These are phyloP conservation scores for Melipona beecheii DNA, from an alignment of 2,888 invertebrate genomes.

Conservation along the genomic window DNA sequence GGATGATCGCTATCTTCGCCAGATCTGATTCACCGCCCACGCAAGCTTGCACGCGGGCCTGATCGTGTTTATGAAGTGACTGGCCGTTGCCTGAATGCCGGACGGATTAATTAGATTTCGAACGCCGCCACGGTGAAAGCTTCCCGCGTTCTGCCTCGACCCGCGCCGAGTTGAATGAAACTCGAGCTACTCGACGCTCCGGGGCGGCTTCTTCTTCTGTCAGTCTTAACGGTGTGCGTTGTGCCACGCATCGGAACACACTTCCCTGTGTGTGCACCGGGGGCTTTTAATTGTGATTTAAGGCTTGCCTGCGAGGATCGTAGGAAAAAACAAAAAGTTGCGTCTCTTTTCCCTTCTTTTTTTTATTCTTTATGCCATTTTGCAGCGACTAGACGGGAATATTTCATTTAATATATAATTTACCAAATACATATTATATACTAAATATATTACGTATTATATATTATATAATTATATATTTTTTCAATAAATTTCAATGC, in stretches of 20 bases:
- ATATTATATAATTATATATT: no score
- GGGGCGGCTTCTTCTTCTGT: not conserved
- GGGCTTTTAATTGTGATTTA: not conserved
- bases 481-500: no score
- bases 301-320: not conserved
- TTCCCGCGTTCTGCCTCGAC: constrained; percentile 29
- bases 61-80: constrained; percentile 51
- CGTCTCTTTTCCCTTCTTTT: no score
- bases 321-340: no score
- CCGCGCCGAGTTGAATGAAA: constrained; percentile 46
- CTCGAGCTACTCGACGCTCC: not conserved
- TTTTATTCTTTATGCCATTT: no score
- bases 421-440: no score
- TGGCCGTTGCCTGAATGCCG: constrained; percentile 30
- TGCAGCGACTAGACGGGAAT: no score
- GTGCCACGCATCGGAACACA: constrained; percentile 17
- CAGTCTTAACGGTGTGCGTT: constrained; percentile 17
- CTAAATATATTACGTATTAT: no score
- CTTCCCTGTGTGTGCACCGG: not conserved
- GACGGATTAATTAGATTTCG: constrained; percentile 55
- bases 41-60: constrained; percentile 23
- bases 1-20: constrained; percentile 41
- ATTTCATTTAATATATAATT: no score
- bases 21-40: constrained; percentile 45
- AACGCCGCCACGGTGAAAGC: constrained; percentile 49